Conservation (phyloP, 2,797 vertebrate genomes). For the Sebastes steindachneri region DNA sequence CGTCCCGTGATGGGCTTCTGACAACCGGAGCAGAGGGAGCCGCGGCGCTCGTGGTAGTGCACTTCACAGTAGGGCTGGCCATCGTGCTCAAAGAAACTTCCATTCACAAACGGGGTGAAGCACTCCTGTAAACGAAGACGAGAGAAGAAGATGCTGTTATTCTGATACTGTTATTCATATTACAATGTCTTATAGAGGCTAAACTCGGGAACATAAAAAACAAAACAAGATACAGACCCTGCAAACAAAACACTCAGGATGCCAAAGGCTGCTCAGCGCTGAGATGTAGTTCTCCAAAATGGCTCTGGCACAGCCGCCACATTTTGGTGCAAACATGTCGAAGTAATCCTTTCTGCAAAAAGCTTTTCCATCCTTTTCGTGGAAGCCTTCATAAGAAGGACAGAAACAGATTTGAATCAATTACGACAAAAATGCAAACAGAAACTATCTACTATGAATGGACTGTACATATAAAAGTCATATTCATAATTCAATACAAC, state of each 20-base stretch:
- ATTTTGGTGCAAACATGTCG: conserved; percentile 98
- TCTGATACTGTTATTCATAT: not conserved
- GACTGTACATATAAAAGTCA: not conserved
- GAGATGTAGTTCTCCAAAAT: conserved; percentile 99
- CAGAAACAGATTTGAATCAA: not conserved
- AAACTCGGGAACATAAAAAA: not conserved
- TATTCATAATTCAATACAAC: not conserved
- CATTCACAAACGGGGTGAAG: conserved; percentile 96
- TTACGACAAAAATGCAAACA: not conserved
- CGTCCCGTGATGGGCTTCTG: conserved; percentile 99
- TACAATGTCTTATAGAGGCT: not conserved
- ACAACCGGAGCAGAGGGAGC: conserved; percentile 96
- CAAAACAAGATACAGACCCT: conserved; percentile 84
- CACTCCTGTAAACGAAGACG: conserved; percentile 86
- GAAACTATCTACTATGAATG: not conserved
- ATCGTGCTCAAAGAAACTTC: conserved; percentile 98
- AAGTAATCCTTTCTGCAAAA: conserved; percentile 99
- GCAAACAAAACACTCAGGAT: conserved; percentile 98
- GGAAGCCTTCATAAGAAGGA: conserved; percentile 86
- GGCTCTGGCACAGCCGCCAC: conserved; percentile 94
- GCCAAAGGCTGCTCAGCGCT: conserved; percentile 97
- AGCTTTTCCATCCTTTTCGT: conserved; percentile 98
- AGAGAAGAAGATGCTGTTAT: not conserved
- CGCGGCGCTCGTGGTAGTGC: conserved; percentile 96
- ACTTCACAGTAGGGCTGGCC: conserved; percentile 99